Conservation (phyloP, 2,888 invertebrate genomes). For the Tachina grossa region DNA sequence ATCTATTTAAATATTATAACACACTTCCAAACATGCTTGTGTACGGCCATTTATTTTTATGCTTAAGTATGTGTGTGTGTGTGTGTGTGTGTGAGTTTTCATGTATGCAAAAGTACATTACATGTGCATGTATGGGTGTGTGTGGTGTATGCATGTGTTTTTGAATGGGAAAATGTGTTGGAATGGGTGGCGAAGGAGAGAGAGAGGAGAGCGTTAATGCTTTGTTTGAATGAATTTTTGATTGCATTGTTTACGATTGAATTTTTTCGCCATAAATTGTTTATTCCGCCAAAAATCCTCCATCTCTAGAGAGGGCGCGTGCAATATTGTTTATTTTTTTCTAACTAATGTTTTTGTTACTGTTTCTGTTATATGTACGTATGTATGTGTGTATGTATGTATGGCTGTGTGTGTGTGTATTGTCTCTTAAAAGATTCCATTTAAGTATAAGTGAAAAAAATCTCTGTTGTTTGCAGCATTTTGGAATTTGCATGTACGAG, state of each 20-base stretch:
- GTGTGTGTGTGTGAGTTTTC: background rate
- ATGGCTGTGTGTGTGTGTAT: conserved; percentile 15
- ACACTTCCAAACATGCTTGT: background rate
- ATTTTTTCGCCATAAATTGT: conserved; percentile 79
- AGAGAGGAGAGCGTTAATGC: conserved; percentile 81
- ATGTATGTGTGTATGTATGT: conserved; percentile 13
- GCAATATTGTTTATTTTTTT: conserved; percentile 45
- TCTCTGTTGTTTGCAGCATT: conserved; percentile 57
- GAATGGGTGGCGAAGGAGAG: background rate
- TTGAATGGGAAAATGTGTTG: background rate
- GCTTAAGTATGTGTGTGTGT: too few relatives aligned
- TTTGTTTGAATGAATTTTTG: conserved; percentile 83
- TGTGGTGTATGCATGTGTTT: background rate
- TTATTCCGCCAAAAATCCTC: conserved; percentile 74
- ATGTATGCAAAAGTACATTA: background rate
- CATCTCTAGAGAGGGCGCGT: conserved; percentile 67
- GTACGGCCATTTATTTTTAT: too few relatives aligned
- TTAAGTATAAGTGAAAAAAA: conserved; percentile 54
- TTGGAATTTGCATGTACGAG: conserved; percentile 72
- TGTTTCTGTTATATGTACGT: background rate
- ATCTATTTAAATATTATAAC: conserved; percentile 19
- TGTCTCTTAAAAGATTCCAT: conserved; percentile 62
- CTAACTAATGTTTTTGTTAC: conserved; percentile 35
- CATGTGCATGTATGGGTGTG: background rate
- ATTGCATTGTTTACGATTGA: conserved; percentile 83